Percentiles rank a stretch among this genome's conserved stretches.
Conservation (phyloP, 2,888 invertebrate species). For the Cephus pulcher region DNA sequence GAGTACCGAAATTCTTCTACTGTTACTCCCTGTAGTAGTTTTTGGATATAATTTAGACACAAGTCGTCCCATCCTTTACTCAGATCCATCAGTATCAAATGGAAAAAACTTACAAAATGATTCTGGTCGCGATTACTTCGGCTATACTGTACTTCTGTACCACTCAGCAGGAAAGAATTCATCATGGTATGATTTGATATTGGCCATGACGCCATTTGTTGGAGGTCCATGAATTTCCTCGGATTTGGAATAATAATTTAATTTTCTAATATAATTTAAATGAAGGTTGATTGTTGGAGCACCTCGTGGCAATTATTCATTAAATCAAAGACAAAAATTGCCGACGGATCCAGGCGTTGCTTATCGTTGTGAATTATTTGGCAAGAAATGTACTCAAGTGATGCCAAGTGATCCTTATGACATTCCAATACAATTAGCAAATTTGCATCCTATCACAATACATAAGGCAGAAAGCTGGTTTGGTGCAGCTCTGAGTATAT, state of each 20-base stretch:
- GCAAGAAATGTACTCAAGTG: conserved; percentile 25
- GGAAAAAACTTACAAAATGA: neutral
- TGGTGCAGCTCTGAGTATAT: conserved; percentile 68
- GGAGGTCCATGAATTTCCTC: no score
- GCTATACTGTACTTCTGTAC: conserved; percentile 44
- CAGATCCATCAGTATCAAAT: conserved; percentile 1
- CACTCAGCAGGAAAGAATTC: neutral
- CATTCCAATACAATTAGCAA: conserved; percentile 23
- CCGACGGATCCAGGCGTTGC: conserved; percentile 69
- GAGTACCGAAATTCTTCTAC: neutral
- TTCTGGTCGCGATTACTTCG: conserved; percentile 38
- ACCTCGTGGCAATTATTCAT: conserved; percentile 68
- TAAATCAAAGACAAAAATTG: conserved; percentile 54
- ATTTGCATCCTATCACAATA: conserved; percentile 27
- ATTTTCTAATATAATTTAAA: no score
- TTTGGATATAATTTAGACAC: conserved; percentile 43
- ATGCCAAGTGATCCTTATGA: conserved; percentile 26
- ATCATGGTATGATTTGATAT: neutral
- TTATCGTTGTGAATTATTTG: conserved; percentile 64
- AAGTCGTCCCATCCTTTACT: conserved; percentile 31
- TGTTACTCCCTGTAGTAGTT: conserved; percentile 24
- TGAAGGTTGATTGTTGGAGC: conserved; percentile 69
- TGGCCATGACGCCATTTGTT: no score
- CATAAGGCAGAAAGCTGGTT: conserved; percentile 68
- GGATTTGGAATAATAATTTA: no score